phyloP scores from a whole-genome alignment of 53 echinoderm and acorn worm genomes.

The Crossaster papposus region DNA sequence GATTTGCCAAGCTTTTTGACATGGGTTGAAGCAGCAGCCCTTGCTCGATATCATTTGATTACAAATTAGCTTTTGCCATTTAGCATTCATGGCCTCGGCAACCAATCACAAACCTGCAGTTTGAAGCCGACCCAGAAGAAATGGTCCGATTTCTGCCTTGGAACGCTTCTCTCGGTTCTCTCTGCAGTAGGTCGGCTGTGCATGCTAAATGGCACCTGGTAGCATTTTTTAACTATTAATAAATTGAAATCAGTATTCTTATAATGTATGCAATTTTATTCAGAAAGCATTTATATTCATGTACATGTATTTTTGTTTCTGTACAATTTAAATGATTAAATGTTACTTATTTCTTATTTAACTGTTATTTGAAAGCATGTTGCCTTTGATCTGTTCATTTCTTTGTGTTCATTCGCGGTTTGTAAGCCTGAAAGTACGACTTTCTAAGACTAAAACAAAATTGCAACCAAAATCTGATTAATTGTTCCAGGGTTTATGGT shows the following conservation, averaged over 20 bases:
- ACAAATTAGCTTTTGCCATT: constrained; percentile 28
- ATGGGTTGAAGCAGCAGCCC: constrained; percentile 27
- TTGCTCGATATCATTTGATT: constrained; percentile 54
- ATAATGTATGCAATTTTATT: constrained; percentile 68
- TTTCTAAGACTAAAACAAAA: too few relatives aligned
- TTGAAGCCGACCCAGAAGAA: neutral
- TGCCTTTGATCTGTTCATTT: neutral
- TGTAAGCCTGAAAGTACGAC: neutral
- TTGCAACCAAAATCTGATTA: too few relatives aligned
- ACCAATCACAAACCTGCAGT: neutral
- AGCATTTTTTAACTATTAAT: constrained; percentile 65
- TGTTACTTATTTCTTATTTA: constrained; percentile 67
- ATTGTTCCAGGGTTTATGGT: neutral
- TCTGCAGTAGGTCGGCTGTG: neutral
- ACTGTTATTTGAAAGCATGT: constrained; percentile 57
- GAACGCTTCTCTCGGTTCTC: neutral
- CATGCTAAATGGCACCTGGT: constrained; percentile 30
- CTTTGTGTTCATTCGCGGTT: neutral
- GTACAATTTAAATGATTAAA: constrained; percentile 67
- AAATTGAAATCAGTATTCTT: constrained; percentile 66
- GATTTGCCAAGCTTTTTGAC: constrained; percentile 60
- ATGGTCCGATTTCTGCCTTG: neutral
- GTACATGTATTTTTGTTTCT: constrained; percentile 68
- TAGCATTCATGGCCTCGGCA: constrained; percentile 6
- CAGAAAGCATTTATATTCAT: constrained; percentile 67